Base-by-base conservation (phyloP, 2,888 invertebrate genomes). In the Agrochola macilenta region DNA sequence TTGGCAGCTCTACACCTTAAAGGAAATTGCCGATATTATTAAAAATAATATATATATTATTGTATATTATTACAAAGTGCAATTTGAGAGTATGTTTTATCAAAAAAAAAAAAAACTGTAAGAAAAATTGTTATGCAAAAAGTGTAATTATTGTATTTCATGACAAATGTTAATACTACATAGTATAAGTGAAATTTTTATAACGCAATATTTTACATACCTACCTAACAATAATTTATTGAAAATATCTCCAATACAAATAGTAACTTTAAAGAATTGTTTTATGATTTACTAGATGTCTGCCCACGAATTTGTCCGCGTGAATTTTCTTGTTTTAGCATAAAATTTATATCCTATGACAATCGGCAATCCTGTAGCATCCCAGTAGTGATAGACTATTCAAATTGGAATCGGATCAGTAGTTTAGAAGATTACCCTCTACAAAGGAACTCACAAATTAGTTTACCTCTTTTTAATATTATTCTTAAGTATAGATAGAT, bases 81-180 rank as follows among this genome's bases (percentile, higher is more conserved):
- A 81, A 80, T 66, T 66, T 81, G 9, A 57, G 1, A 39, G 1
- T 23, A 52, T 14, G 0, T 23, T 43, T 26, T 43, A 43, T 2
- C 5, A 14, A 30, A 4, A 35, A 39, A 46, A n/a, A 72, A 20
- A 20, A 12, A 54, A 9, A 26, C 35, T 49, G 3, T 26, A 54
- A 39, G 23, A 69, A 63, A 39, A 26, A 30, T 43, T 79, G 52
- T 46, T 79, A 43, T 35, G 52, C 7, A 52, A 49, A 52, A 61
- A 23, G 14, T 43, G 68, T 39, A 70, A 23, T 66, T 66, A 63
- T 46, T 57, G 12, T 81, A 69, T 4, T n/a, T 39, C 83, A 81
- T 83, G 83, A 82, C 73, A 78, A 69, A n/a, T 35, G 78, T 73
- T 77, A 57, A 78, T 26, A 82, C 49, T 69, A 26, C 23, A 12